Evolutionary conservation across 1,140 invertebrate species (phyloP).

Genomic region (Bicyclus anynana): DNA sequence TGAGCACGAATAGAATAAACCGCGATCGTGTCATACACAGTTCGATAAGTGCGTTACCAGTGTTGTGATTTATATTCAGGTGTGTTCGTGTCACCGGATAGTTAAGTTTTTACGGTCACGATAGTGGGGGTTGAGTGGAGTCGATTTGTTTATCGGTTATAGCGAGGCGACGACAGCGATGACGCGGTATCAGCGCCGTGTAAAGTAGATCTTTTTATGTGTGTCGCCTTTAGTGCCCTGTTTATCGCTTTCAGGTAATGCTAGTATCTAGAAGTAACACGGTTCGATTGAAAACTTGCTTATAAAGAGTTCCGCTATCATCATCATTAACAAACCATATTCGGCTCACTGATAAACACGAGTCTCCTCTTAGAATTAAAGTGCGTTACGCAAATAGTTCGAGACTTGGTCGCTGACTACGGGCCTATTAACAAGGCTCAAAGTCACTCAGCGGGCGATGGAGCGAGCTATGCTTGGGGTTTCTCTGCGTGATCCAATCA

Average conservation of each 20-base stretch:
- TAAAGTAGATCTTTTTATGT: constrained; percentile 62
- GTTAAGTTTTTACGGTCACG: constrained; percentile 69
- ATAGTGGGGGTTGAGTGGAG: constrained; percentile 59
- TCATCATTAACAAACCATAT: too few species aligned
- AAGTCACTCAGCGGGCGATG: too few species aligned
- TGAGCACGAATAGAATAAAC: constrained; percentile 50
- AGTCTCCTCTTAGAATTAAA: too few species aligned
- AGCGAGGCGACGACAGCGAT: constrained; percentile 60
- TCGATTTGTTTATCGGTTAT: constrained; percentile 68
- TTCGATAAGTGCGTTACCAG: constrained; percentile 62
- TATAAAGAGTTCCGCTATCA: background rate
- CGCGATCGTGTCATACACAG: constrained; percentile 64
- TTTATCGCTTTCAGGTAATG: constrained; percentile 51
- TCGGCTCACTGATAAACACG: too few species aligned
- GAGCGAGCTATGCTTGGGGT: too few species aligned
- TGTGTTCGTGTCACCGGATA: constrained; percentile 67
- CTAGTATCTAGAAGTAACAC: constrained; percentile 5
- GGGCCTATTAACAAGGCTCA: too few species aligned
- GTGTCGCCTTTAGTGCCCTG: constrained; percentile 62
- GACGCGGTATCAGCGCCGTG: constrained; percentile 55
- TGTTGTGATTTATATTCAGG: constrained; percentile 67
- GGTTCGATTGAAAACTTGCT: constrained; percentile 13
- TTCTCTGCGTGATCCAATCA: too few species aligned
- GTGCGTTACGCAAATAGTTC: too few species aligned
- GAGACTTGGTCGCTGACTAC: too few species aligned